phyloP scores from a whole-genome alignment of 1,140 invertebrate genomes.

The Brachionus rubens region DNA sequence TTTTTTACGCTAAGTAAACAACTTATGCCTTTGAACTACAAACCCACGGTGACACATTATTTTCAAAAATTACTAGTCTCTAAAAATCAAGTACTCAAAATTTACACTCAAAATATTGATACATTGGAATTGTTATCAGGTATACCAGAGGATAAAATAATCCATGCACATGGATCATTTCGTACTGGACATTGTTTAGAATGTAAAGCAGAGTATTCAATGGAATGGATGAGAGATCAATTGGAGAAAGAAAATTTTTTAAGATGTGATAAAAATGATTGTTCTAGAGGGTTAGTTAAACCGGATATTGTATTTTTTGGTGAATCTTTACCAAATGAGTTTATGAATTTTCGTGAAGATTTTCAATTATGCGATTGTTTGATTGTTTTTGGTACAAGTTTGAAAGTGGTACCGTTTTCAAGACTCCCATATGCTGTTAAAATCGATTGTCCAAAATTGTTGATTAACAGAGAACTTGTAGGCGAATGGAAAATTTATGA shows the following conservation, averaged over 20 bases:
- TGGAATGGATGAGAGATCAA: slow-evolving; percentile 69
- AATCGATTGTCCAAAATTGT: background rate
- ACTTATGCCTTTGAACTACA: slow-evolving; percentile 60
- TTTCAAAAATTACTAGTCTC: slow-evolving; percentile 57
- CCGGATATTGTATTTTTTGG: slow-evolving; percentile 85
- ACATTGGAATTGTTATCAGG: slow-evolving; percentile 65
- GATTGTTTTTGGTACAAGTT: slow-evolving; percentile 89
- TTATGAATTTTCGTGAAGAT: slow-evolving; percentile 68
- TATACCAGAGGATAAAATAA: slow-evolving; percentile 76
- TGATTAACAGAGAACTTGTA: slow-evolving; percentile 29
- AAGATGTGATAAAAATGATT: slow-evolving; percentile 26
- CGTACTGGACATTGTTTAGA: slow-evolving; percentile 78
- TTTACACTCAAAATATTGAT: slow-evolving; percentile 63
- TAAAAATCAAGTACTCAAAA: slow-evolving; percentile 56
- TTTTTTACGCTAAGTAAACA: slow-evolving; percentile 61
- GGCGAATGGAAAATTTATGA: slow-evolving; percentile 2
- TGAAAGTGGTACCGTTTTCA: slow-evolving; percentile 84
- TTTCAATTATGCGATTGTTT: slow-evolving; percentile 82
- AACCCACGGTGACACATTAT: slow-evolving; percentile 60
- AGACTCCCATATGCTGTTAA: background rate
- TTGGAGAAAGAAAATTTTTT: slow-evolving; percentile 9
- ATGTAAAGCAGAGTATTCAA: slow-evolving; percentile 71
- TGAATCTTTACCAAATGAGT: slow-evolving; percentile 75
- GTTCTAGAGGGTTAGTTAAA: slow-evolving; percentile 5
- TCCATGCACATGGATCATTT: slow-evolving; percentile 91